Conservation (phyloP, 2,113 vertebrate genomes). For the Tichodroma muraria region DNA sequence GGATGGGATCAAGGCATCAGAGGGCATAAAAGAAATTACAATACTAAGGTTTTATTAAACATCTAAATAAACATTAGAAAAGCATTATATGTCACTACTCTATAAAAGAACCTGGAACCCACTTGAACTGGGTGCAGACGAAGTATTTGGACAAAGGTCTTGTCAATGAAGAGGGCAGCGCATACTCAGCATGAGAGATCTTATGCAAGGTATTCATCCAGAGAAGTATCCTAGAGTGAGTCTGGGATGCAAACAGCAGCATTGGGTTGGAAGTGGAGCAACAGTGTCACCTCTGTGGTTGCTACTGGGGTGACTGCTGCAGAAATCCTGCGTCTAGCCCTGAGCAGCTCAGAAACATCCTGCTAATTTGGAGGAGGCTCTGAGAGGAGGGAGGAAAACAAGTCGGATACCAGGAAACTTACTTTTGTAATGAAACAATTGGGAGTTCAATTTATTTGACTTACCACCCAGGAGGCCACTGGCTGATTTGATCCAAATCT, state of each 20-base stretch:
- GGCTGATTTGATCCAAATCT: background rate
- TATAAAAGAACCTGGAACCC: background rate
- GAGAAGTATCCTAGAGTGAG: background rate
- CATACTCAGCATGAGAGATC: background rate
- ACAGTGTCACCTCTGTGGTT: background rate
- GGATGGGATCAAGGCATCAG: background rate
- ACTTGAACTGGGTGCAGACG: background rate
- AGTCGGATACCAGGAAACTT: background rate
- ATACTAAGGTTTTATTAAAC: background rate
- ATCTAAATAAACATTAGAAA: background rate
- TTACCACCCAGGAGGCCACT: background rate
- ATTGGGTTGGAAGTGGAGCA: rapidly evolving
- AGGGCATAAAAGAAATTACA: background rate
- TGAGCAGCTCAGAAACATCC: background rate
- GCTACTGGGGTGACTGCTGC: background rate
- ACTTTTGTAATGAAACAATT: background rate
- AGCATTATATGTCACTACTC: background rate
- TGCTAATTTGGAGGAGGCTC: background rate
- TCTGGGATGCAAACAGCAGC: background rate
- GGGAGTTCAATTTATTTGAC: background rate
- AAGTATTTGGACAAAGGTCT: background rate
- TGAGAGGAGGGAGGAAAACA: background rate
- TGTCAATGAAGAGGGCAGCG: background rate
- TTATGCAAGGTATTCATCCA: background rate
- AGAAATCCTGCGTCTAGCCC: background rate